phyloP scores from a whole-genome alignment of 2,113 vertebrate species.

The Tenebrosternarchus preto region DNA sequence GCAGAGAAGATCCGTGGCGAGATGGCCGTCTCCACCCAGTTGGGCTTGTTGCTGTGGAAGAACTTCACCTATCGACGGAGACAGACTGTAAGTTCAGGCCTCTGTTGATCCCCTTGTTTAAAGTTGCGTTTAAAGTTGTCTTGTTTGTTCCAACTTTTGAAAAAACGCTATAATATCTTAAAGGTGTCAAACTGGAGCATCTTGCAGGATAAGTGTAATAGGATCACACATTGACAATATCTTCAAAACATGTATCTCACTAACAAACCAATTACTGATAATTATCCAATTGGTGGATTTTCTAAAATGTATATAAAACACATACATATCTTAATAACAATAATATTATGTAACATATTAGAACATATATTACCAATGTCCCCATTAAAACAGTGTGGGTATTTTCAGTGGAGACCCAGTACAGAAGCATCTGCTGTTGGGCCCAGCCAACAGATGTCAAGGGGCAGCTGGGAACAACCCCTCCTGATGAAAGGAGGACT shows the following conservation, averaged over 20 bases:
- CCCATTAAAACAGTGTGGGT: neutral
- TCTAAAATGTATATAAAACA: too few species aligned
- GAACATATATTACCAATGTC: neutral
- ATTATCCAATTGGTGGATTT: too few species aligned
- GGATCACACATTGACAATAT: too few species aligned
- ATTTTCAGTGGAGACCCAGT: neutral
- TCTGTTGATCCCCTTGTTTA: neutral
- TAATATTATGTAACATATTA: neutral
- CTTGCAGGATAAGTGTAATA: too few species aligned
- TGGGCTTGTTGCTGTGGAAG: conserved; percentile 96
- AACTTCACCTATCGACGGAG: conserved; percentile 94
- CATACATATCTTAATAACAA: too few species aligned
- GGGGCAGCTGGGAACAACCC: conserved; percentile 20
- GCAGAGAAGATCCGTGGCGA: conserved; percentile 65
- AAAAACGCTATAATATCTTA: neutral
- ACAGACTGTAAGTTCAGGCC: conserved; percentile 91
- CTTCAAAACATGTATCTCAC: too few species aligned
- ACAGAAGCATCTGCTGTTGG: neutral
- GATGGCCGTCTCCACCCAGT: conserved; percentile 91
- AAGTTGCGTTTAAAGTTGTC: neutral
- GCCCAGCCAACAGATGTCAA: conserved; percentile 9
- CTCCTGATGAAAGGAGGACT: conserved; percentile 15
- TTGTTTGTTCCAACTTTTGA: neutral
- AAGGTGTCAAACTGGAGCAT: too few species aligned
- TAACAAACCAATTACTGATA: too few species aligned